phyloP scores from a whole-genome alignment of 2,888 invertebrate species.

The Xestia xanthographa region DNA sequence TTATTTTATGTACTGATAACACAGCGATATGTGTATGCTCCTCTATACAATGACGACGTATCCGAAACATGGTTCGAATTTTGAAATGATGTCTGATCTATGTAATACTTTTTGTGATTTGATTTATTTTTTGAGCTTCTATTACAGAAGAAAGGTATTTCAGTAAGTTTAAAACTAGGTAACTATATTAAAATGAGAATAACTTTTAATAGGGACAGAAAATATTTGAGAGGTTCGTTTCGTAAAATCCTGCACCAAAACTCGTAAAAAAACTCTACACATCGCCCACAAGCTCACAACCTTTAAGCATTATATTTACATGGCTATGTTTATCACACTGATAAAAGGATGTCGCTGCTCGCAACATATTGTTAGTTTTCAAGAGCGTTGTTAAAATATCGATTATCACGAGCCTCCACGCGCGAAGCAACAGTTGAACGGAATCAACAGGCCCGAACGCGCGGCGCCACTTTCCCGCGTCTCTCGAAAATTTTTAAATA shows the following conservation, averaged over 20 bases:
- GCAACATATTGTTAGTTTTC: constrained; percentile 81
- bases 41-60: constrained; percentile 39
- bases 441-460: constrained; percentile 85
- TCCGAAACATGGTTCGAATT: constrained; percentile 29
- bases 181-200: not conserved
- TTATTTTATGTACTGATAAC: not conserved
- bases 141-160: not conserved
- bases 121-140: too few species aligned
- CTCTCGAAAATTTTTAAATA: constrained; percentile 65
- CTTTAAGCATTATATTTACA: constrained; percentile 47
- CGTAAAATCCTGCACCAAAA: not conserved
- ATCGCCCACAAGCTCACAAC: constrained; percentile 1
- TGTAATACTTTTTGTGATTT: not conserved
- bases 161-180: not conserved
- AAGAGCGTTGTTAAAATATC: constrained; percentile 86
- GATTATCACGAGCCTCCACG: constrained; percentile 83
- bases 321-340: constrained; percentile 71
- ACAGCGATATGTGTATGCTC: not conserved
- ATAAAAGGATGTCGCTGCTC: constrained; percentile 78
- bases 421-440: constrained; percentile 89
- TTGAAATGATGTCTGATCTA: not conserved
- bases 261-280: constrained; percentile 1
- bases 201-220: not conserved
- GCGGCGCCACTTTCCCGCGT: constrained; percentile 79
- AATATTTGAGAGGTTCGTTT: not conserved